Evolutionary conservation across 2,113 vertebrate genomes (phyloP).

Genomic region (Phoxinus phoxinus): DNA sequence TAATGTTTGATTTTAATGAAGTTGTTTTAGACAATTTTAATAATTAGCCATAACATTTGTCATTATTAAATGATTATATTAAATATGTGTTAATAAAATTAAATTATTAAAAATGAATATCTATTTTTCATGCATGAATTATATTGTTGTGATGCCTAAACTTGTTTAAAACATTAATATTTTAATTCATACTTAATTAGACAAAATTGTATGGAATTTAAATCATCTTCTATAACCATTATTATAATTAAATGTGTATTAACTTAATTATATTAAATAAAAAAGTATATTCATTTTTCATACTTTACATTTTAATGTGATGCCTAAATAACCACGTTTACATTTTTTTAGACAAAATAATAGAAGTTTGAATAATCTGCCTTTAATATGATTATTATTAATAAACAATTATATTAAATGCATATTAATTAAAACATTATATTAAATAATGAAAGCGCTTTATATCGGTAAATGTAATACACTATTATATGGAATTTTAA

Average conservation of each 20-base stretch:
- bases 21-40: neutral
- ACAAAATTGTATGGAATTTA: too few relatives aligned
- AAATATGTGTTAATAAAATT: neutral
- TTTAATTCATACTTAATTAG: too few relatives aligned
- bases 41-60: neutral
- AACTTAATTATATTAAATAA: too few relatives aligned
- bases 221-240: too few relatives aligned
- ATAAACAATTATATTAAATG: neutral
- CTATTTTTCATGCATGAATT: neutral
- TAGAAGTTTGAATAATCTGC: neutral
- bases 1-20: too few relatives aligned
- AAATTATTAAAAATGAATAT: neutral
- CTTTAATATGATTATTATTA: neutral
- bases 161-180: neutral
- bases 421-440: neutral
- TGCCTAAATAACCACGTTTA: too few relatives aligned
- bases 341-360: neutral
- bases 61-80: neutral
- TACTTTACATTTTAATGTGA: too few relatives aligned
- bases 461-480: too few relatives aligned
- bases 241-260: too few relatives aligned
- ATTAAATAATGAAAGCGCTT: neutral
- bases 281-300: too few relatives aligned
- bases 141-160: neutral
- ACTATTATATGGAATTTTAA: neutral